Conservation (phyloP, 2,113 vertebrate genomes). For the Lynx canadensis region DNA sequence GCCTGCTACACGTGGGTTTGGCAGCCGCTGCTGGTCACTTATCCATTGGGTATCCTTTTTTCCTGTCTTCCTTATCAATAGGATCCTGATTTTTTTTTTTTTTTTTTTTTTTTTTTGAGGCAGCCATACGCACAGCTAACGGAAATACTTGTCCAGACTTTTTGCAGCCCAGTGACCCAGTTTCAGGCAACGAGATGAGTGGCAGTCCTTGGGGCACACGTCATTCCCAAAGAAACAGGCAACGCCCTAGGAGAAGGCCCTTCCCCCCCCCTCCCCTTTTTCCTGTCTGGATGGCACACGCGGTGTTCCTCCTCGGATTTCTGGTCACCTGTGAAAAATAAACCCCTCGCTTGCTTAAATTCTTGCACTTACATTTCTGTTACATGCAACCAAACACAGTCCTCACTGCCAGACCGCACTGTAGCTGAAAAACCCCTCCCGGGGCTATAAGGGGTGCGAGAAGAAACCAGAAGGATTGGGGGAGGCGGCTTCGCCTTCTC, state of each 20-base stretch:
- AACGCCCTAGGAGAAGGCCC: background rate
- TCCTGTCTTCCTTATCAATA: background rate
- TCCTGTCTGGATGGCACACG: background rate
- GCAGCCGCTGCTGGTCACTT: background rate
- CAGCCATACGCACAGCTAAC: no score
- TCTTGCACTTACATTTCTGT: background rate
- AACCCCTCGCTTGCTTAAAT: background rate
- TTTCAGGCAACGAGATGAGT: background rate
- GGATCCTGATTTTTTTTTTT: background rate
- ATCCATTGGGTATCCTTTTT: background rate
- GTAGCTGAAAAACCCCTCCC: background rate
- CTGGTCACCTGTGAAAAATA: background rate
- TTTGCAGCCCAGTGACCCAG: background rate
- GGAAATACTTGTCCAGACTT: background rate
- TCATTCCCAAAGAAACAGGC: background rate
- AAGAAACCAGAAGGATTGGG: background rate
- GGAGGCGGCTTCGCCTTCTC: background rate
- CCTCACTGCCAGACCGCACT: background rate
- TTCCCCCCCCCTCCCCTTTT: background rate
- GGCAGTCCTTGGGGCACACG: background rate
- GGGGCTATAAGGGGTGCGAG: background rate
- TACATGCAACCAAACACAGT: background rate
- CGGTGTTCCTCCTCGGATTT: background rate
- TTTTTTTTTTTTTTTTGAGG: background rate
- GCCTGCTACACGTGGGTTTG: fast-evolving